Evolutionary conservation across 2,888 invertebrate genomes (phyloP), one percentile per base, ranked within the genome.

Genomic region (Poecilobothrus nobilitatus): DNA sequence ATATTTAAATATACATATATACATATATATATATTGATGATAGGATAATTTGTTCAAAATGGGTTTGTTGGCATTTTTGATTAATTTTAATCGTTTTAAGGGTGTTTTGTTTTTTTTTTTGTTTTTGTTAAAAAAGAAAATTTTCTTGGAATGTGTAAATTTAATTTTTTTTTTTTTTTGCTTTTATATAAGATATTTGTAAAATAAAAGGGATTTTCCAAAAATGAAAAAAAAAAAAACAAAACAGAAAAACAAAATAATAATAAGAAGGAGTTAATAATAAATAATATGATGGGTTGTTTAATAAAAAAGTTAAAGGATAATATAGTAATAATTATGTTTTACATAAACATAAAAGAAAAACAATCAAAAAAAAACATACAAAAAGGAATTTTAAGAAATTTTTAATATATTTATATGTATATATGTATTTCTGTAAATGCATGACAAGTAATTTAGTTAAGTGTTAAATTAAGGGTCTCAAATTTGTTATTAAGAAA

Each of bases 41-140:
- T 53, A n/a, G 53, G 53, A 53, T 53, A 53, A 53, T 53, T 53
- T 53, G 53, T 53, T 53, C 53, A 53, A 53, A 53, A 53, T 9
- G 53, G 18, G 12, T 53, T 53, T 53, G 53, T 53, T 53, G 53
- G 53, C 18, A 53, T 53, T 53, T 53, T 53, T 53, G 53, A 53
- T 53, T 53, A 53, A 53, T 53, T 53, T 53, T 53, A 53, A 53
- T 53, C 53, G 53, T 53, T 53, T 53, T 53, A 53, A 53, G 53
- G 53, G 53, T 53, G 9, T 18, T 53, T 53, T n/a, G 7, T 53
- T 37, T 1, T 37, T 37, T 8, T 7, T 37, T 8, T 37, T 37
- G 4, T 37, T 37, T 10, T 37, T 37, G 9, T 37, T 37, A 37
- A 12, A 53, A 53, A 53, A 53, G 18, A 53, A 53, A 53, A 53